phyloP scores from a whole-genome alignment of 2,113 vertebrate species.

The Pollachius pollachius region DNA sequence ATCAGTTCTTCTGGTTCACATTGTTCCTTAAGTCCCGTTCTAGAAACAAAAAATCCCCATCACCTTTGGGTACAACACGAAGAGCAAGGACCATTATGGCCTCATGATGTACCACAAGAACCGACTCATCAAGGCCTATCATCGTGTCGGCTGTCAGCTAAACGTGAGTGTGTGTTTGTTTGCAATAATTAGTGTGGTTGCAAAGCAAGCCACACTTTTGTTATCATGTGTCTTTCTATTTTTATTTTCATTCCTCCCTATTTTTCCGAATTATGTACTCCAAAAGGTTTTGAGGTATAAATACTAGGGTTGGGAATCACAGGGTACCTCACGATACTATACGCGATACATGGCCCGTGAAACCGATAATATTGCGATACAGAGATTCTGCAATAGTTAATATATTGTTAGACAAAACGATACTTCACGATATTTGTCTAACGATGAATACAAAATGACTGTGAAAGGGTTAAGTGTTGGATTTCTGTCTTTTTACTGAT shows the following conservation, averaged over 20 bases:
- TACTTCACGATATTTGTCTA: too few species aligned
- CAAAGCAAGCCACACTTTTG: neutral
- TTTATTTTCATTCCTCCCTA: neutral
- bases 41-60: constrained; percentile 80
- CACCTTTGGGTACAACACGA: constrained; percentile 94
- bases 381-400: too few species aligned
- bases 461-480: too few species aligned
- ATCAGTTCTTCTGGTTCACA: neutral
- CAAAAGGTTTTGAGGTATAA: too few species aligned
- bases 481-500: too few species aligned
- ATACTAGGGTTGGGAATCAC: too few species aligned
- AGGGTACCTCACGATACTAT: too few species aligned
- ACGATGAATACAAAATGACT: too few species aligned
- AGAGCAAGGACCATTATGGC: constrained; percentile 93
- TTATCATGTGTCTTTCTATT: neutral
- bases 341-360: too few species aligned
- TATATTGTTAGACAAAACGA: too few species aligned
- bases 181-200: neutral
- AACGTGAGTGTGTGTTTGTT: constrained; percentile 72
- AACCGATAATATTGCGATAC: too few species aligned
- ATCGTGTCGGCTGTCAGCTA: constrained; percentile 89
- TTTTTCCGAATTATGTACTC: too few species aligned
- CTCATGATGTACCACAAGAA: constrained; percentile 99
- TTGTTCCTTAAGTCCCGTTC: constrained; percentile 40
- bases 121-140: constrained; percentile 93